Evolutionary conservation across 1,140 invertebrate species (phyloP).

Genomic region (Solenopsis fugax): DNA sequence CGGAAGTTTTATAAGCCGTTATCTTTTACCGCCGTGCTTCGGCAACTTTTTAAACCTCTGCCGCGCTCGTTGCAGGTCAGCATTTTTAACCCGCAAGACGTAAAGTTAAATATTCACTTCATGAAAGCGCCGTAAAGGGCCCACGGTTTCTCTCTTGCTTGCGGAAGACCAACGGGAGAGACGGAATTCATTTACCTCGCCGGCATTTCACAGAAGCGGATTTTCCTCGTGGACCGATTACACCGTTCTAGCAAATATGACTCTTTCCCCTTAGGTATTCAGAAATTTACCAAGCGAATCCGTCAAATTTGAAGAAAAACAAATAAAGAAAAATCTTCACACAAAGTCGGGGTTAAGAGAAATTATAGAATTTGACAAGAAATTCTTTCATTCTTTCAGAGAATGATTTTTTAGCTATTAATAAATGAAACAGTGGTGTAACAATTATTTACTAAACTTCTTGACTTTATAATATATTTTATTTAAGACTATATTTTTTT

Average conservation of each 20-base stretch:
- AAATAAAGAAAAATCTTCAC: not conserved
- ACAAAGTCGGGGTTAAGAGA: not conserved
- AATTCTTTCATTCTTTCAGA: not conserved
- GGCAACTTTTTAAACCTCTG: slow-evolving; percentile 83
- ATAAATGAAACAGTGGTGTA: not conserved
- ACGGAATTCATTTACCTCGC: slow-evolving; percentile 79
- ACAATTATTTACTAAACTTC: not conserved
- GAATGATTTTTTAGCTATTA: slow-evolving; percentile 5
- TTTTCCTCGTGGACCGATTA: slow-evolving; percentile 52
- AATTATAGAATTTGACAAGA: not conserved
- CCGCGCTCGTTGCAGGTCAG: slow-evolving; percentile 78
- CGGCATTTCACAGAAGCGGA: slow-evolving; percentile 50
- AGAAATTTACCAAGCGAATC: not conserved
- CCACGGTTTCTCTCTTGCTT: slow-evolving; percentile 76
- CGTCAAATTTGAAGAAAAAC: slow-evolving; percentile 11
- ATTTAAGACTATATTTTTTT: not conserved
- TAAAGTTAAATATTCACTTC: slow-evolving; percentile 84
- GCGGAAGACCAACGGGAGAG: slow-evolving; percentile 64
- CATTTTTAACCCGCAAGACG: slow-evolving; percentile 84
- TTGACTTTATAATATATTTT: not conserved
- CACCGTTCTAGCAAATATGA: slow-evolving; percentile 36
- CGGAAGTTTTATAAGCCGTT: slow-evolving; percentile 78
- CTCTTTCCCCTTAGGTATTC: slow-evolving; percentile 46
- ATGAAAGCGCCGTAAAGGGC: slow-evolving; percentile 81
- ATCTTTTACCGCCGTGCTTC: slow-evolving; percentile 79